A percentile compares a stretch with the other conserved stretches of the same genome.
These are phyloP conservation scores for Hecatera dysodea DNA, from an alignment of 2,888 invertebrate species.

Conservation along the genomic window DNA sequence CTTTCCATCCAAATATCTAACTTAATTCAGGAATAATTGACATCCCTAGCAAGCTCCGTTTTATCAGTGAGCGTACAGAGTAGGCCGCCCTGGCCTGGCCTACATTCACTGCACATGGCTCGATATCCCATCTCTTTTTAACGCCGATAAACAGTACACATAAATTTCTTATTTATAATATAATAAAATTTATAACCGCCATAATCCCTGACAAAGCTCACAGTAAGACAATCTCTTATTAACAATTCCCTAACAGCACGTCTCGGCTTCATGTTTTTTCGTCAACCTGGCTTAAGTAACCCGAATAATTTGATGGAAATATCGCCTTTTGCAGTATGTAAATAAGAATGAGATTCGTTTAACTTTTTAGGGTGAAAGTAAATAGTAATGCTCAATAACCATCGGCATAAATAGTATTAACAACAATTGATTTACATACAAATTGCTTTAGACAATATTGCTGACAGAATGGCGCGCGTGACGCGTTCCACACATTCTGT, in stretches of 20 bases:
- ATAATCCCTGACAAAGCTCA: constrained; percentile 78
- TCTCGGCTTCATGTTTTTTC: constrained; percentile 82
- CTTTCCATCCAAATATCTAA: neutral
- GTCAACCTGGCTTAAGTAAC: constrained; percentile 73
- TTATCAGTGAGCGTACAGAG: constrained; percentile 18
- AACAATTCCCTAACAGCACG: constrained; percentile 86
- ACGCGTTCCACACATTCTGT: constrained; percentile 81
- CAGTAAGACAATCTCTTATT: constrained; percentile 83
- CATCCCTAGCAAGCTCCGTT: constrained; percentile 18
- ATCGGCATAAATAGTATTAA: constrained; percentile 90
- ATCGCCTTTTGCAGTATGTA: constrained; percentile 61
- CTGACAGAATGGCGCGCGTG: constrained; percentile 89
- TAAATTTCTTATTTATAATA: constrained; percentile 87
- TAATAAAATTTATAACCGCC: constrained; percentile 87
- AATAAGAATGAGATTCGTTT: constrained; percentile 72
- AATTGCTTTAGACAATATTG: constrained; percentile 91
- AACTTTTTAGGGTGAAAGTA: constrained; percentile 77
- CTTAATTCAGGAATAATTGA: constrained; percentile 5
- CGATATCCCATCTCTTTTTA: constrained; percentile 68
- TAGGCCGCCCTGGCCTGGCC: constrained; percentile 40
- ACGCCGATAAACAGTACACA: constrained; percentile 77
- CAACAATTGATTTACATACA: constrained; percentile 91
- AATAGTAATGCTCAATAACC: constrained; percentile 89
- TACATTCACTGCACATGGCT: constrained; percentile 66
- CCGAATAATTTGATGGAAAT: constrained; percentile 46